Conservation (phyloP, 2,888 invertebrate species). For the Cantharis rufa region DNA sequence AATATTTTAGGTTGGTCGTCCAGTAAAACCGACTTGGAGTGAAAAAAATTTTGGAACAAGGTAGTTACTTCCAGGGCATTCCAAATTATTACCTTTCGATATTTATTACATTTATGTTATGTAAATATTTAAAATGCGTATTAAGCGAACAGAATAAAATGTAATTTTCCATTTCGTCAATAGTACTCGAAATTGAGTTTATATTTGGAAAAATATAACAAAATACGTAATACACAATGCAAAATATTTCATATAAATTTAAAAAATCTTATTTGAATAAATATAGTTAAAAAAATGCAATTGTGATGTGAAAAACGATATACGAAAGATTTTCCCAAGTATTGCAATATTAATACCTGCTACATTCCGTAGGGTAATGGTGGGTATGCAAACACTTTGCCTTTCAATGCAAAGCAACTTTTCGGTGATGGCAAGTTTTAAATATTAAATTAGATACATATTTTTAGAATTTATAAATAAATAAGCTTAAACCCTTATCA, state of each 20-base stretch:
- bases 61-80: not conserved
- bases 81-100: not conserved
- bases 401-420: not conserved
- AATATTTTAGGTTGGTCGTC: not conserved
- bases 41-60: not conserved
- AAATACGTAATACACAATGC: not conserved
- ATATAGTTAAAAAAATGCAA: not conserved
- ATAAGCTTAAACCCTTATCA: not conserved
- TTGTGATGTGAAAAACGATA: not conserved
- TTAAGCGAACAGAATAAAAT: not conserved
- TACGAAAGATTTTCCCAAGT: not conserved
- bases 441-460: not conserved
- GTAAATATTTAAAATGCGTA: not conserved
- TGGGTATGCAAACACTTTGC: conserved; percentile 1
- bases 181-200: not conserved
- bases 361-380: not conserved
- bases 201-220: not conserved
- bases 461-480: not conserved
- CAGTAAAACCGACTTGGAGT: not conserved
- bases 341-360: not conserved
- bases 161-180: not conserved
- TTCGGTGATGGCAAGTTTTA: not conserved
- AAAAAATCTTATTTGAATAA: not conserved
- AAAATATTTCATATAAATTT: not conserved
- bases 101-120: not conserved